Base-by-base conservation (phyloP, 2,888 invertebrate species). In the Piscicola geometra region DNA sequence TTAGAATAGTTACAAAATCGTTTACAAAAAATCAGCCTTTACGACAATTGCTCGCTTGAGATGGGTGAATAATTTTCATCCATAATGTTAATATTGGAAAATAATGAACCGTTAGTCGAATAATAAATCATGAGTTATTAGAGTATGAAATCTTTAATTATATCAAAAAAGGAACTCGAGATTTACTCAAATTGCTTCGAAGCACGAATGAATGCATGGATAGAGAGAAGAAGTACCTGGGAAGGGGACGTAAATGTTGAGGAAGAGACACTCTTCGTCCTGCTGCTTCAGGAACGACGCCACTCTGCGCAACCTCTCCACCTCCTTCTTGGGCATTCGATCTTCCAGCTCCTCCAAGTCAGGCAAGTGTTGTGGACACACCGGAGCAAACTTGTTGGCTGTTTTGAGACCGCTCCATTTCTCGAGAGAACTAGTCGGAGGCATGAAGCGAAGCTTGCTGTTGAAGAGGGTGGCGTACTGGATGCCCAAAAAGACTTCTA, bases 241-340 rank as follows among this genome's bases (percentile, higher is more conserved):
- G 33, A 92, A 91, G 3, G 97, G 96, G 9, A 94, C 91, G 87
- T 93, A 98, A 84, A 98, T 91, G 86, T 98, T 98, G 87, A 98
- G 89, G 85, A 94, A 94, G 78, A 98, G 89, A 84, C 98, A 98
- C 87, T 98, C 97, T 88, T 98, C 98, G 82, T 93, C 93, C 88
- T 97, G 95, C 85, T 94, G 93, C 85, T 90, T 90, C 81, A 97
- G 88, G 84, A 82, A 83, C 0, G 86, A 84, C 5, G 84, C 79
- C 81, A 97, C 87, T 83, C 94, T 89, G 84, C 91, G 91, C 81
- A 97, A 88, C 84, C 94, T 93, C 83, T 94, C 93, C 81, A 93
- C 88, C 72, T 95, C 89, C 69, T 94, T 95, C 83, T 91, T 91
- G 15, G 97, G 95, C 92, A 96, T 94, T 82, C 71, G 82, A 76